Conservation (phyloP, 2,888 invertebrate genomes). For the Boloria selene region DNA sequence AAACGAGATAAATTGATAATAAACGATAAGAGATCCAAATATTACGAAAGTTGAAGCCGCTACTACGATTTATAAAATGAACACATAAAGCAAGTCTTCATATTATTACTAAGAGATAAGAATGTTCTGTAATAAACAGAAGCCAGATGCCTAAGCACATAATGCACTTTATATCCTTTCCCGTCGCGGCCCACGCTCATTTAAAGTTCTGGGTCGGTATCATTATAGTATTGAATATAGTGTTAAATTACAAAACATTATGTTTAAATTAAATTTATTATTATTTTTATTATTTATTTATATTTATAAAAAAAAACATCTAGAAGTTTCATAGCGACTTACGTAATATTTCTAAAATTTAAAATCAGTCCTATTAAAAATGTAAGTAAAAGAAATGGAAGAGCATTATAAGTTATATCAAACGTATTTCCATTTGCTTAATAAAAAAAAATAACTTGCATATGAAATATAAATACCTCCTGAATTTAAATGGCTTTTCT, state of each 20-base stretch:
- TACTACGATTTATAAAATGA: neutral
- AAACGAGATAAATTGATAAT: conserved; percentile 32
- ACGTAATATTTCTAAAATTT: too few relatives aligned
- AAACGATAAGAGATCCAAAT: conserved; percentile 19
- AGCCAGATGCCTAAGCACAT: conserved; percentile 12
- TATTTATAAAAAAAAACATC: too few relatives aligned
- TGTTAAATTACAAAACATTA: neutral
- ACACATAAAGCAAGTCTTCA: neutral
- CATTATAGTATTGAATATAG: neutral
- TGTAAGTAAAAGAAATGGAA: too few relatives aligned
- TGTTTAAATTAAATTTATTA: neutral
- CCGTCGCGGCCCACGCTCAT: conserved; percentile 28
- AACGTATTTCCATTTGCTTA: too few relatives aligned
- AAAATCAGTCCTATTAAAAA: too few relatives aligned
- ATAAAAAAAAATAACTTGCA: too few relatives aligned
- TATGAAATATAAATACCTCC: too few relatives aligned
- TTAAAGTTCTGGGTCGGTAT: conserved; percentile 17
- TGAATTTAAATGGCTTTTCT: too few relatives aligned
- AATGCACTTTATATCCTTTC: conserved; percentile 12
- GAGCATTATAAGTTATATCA: too few relatives aligned
- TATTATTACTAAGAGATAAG: neutral
- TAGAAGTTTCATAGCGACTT: too few relatives aligned
- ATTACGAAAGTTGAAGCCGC: conserved; percentile 13
- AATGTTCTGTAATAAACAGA: conserved; percentile 5
- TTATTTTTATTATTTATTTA: too few relatives aligned